phyloP scores from a whole-genome alignment of 1,140 invertebrate genomes.

The Drosophila sp. region DNA sequence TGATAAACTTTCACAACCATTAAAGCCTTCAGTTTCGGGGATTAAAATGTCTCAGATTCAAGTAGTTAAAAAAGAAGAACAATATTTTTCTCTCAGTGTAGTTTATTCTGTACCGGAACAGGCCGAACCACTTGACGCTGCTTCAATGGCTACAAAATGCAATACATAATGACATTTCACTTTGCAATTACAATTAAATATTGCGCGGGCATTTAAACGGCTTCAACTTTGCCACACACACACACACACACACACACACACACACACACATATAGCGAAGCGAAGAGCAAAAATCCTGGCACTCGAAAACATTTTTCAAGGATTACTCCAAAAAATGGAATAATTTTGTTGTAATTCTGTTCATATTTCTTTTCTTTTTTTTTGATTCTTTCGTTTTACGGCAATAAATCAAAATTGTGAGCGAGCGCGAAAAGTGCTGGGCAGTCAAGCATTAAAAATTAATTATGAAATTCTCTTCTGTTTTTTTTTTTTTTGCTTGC shows the following conservation, averaged over 20 bases:
- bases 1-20: no score
- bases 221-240: constrained; percentile 55
- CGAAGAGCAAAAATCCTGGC: constrained; percentile 51
- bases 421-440: constrained; percentile 37
- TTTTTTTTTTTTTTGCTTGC: constrained; percentile 10
- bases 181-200: constrained; percentile 77
- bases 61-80: no score
- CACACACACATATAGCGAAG: background rate
- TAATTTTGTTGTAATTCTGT: constrained; percentile 29
- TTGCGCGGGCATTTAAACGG: constrained; percentile 76
- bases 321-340: constrained; percentile 54
- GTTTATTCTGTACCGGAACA: constrained; percentile 28
- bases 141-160: constrained; percentile 80
- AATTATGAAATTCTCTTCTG: constrained; percentile 68
- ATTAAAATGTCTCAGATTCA: background rate
- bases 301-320: constrained; percentile 72
- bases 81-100: constrained; percentile 22
- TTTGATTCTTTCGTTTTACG: constrained; percentile 12
- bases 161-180: constrained; percentile 80
- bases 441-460: constrained; percentile 80
- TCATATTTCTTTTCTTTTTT: background rate
- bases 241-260: background rate
- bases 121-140: constrained; percentile 71
- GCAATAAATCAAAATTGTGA: constrained; percentile 68
- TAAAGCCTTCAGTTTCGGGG: no score